Base-by-base conservation (phyloP, 2,797 vertebrate species). In the Buphagus erythrorhynchus region DNA sequence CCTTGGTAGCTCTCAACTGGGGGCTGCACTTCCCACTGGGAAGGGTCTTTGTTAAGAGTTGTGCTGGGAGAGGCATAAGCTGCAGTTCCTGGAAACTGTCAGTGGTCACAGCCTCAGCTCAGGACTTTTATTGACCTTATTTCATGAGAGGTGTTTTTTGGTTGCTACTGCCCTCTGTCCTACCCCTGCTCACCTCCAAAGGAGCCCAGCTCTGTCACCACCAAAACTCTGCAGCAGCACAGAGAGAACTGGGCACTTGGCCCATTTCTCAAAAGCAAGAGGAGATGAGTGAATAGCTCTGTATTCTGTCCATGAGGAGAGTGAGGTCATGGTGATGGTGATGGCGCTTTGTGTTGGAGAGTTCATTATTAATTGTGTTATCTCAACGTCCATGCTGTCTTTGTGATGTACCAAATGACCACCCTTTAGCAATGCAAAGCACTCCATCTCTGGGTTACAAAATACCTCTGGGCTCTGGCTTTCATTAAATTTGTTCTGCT, bases 381-480 rank as follows among this genome's bases (percentile, higher is more conserved):
- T 88, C 78, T 76, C 21, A 3, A 20, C 77, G 68, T 86, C 33
- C 66, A 24, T 49, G 77, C 80, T 59, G 38, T 49, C 80, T 85
- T 91, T 82, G 81, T 76, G 69, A 54, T 13, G 42, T 35, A 33
- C 67, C 65, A 31, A 90, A 35, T 68, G 66, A 57, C 48, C 1
- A 5, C 49, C 62, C 45, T 58, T 83, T 8, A 92, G 82, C 88
- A 88, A 65, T 42, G 71, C 48, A 62, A 66, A 94, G 35, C 40
- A 10, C 58, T 92, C 78, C 3, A 3, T 78, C 81, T 42, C 65
- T 35, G 63, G 13, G 33, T 49, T 55, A 63, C 85, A 94, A 75
- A 92, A 79, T 75, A 48, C 46, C 43, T 92, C 88, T 91, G 81
- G 26, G 10, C 83, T 86, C 92, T 96, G 92, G 33, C 79, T 96